Conservation (phyloP, 2,113 vertebrate species). For the Pachyramphus minor region DNA sequence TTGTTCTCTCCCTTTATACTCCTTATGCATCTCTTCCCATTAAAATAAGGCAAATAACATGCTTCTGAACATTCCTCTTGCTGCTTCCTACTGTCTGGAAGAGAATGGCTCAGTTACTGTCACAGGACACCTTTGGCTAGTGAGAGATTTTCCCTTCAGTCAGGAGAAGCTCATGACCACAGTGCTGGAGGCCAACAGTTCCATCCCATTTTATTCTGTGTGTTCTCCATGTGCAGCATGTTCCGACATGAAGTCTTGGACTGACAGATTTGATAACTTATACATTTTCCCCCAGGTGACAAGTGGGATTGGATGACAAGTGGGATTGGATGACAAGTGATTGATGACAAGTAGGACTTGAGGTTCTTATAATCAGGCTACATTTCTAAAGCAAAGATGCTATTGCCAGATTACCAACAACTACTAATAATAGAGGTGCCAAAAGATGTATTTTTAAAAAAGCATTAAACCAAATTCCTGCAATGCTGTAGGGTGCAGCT, state of each 20-base stretch:
- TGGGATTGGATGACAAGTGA: neutral
- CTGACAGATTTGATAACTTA: neutral
- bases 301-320: neutral
- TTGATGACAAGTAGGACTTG: neutral
- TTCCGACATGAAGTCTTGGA: neutral
- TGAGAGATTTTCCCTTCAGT: neutral
- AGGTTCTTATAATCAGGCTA: neutral
- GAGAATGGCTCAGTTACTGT: neutral
- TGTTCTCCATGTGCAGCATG: neutral
- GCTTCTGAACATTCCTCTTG: neutral
- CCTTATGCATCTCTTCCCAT: neutral
- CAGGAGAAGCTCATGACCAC: neutral
- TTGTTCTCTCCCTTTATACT: neutral
- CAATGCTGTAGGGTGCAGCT: neutral
- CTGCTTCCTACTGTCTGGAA: neutral
- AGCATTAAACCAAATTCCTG: neutral
- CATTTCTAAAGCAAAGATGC: neutral
- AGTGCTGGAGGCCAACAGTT: neutral
- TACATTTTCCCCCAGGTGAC: neutral
- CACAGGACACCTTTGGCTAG: neutral
- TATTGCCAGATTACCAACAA: neutral
- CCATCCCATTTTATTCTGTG: neutral
- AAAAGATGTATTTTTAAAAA: neutral
- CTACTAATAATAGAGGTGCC: neutral
- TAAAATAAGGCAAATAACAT: neutral